Evolutionary conservation across 2,797 vertebrate genomes (phyloP), one percentile per base, ranked within the genome.

Genomic region (Coregonus sp.): DNA sequence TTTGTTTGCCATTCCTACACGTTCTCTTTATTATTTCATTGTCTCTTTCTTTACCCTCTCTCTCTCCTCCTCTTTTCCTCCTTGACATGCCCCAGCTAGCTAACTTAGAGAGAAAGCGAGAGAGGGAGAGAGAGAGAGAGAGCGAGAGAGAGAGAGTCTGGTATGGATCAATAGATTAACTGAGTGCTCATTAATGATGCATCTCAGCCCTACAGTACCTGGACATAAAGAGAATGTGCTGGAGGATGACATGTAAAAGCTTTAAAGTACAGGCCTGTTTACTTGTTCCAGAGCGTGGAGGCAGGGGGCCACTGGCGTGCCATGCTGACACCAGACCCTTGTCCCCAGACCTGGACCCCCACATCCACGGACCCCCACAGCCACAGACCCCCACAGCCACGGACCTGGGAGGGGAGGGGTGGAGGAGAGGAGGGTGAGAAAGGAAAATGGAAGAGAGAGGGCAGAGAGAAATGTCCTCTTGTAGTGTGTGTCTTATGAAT

Each of bases 131-230:
- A 88, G 31, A 35, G 31, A 35, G 25, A 25, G 25, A 25, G 25
- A 25, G 25, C 25, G 25, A 61, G 75, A 77, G 78, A 91, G 86
- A 89, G 87, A 88, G 31, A 35, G 71, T 35, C 31, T n/a, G 29
- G 18, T 56, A 73, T 56, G 16, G 92, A 95, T 94, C 92, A 91
- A 94, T 94, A 93, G 92, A 95, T 94, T 94, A 94, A 93, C 92
- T 94, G 94, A 93, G 92, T 93, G 92, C 91, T 94, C 92, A 93
- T 94, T 90, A 92, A 94, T 93, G 93, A 94, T 94, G 89, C 89
- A 92, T 89, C 79, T 56, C 80, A 90, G 92, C 91, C 93, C 93
- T 92, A 91, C 92, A 94, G 93, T 93, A 91, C 92, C 93, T 87
- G 92, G 88, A 90, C 92, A 89, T 94, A 94, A 94, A 94, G 93